phyloP scores from a whole-genome alignment of 2,113 vertebrate genomes.

The Phainopepla nitens region DNA sequence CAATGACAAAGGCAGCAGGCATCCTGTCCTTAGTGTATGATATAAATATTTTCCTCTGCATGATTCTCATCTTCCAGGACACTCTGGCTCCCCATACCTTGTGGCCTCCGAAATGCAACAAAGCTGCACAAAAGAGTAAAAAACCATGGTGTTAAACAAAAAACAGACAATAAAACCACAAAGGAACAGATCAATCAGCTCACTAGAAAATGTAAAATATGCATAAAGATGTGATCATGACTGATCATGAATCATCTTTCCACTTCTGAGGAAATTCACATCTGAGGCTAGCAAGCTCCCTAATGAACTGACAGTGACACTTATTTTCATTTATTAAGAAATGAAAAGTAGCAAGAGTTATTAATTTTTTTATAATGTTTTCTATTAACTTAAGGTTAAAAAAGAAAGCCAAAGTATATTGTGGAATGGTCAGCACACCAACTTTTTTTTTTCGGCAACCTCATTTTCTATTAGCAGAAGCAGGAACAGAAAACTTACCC shows the following conservation, averaged over 20 bases:
- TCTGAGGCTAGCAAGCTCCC: not conserved
- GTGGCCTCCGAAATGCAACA: not conserved
- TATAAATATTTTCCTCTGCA: slow-evolving; percentile 46
- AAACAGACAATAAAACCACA: not conserved
- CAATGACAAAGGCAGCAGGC: not conserved
- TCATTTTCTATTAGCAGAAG: not conserved
- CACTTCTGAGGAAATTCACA: not conserved
- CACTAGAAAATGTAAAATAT: not conserved
- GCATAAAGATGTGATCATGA: not conserved
- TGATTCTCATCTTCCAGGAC: slow-evolving; percentile 28
- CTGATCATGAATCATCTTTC: not conserved
- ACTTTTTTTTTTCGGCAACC: not conserved
- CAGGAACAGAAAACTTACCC: slow-evolving; percentile 42
- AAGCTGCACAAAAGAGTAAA: slow-evolving; percentile 26
- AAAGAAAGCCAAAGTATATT: not conserved
- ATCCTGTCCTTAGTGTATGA: slow-evolving; percentile 3
- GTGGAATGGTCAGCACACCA: not conserved
- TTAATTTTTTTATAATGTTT: not conserved
- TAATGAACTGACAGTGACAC: not conserved
- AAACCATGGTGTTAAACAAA: not conserved
- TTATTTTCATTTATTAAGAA: not conserved
- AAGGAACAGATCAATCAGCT: not conserved
- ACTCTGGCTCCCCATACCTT: not conserved
- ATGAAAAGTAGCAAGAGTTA: not conserved
- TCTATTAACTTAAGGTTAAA: not conserved